These are phyloP conservation scores for Himalopsyche tibetana DNA, from an alignment of 2,888 invertebrate species.

Conservation along the genomic window DNA sequence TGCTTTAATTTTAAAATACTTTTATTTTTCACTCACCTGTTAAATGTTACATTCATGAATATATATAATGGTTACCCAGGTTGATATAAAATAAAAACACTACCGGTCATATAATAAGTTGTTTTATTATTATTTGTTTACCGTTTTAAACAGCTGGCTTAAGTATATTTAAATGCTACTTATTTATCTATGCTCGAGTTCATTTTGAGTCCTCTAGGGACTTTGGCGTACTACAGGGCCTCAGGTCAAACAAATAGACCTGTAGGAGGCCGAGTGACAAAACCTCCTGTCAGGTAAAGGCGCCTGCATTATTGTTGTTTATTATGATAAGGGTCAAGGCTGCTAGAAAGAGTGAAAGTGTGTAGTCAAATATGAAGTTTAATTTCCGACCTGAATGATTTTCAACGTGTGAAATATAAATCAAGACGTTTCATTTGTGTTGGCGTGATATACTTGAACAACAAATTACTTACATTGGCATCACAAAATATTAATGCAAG, in stretches of 20 bases:
- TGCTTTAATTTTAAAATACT: too few species aligned
- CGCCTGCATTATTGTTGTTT: constrained; percentile 47
- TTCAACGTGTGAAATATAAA: constrained; percentile 3
- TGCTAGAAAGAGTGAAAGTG: constrained; percentile 16
- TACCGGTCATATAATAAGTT: too few species aligned
- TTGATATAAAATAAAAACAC: too few species aligned
- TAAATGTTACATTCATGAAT: too few species aligned
- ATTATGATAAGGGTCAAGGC: constrained; percentile 45
- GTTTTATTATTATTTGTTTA: too few species aligned
- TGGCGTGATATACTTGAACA: not conserved
- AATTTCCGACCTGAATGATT: constrained; percentile 41
- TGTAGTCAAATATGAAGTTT: constrained; percentile 34
- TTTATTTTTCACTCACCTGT: too few species aligned
- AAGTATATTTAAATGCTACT: not conserved
- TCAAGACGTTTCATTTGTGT: not conserved
- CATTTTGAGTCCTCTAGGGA: constrained; percentile 8
- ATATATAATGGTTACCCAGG: too few species aligned
- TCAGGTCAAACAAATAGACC: constrained; percentile 36
- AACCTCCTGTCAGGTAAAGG: constrained; percentile 47
- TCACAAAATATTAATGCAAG: not conserved
- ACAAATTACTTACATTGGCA: not conserved
- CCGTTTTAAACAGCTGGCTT: too few species aligned
- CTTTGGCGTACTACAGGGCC: not conserved
- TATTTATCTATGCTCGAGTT: constrained; percentile 11
- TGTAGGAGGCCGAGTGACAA: constrained; percentile 43